Conservation (phyloP, 1,140 invertebrate species). For the Ganaspis sp. region DNA sequence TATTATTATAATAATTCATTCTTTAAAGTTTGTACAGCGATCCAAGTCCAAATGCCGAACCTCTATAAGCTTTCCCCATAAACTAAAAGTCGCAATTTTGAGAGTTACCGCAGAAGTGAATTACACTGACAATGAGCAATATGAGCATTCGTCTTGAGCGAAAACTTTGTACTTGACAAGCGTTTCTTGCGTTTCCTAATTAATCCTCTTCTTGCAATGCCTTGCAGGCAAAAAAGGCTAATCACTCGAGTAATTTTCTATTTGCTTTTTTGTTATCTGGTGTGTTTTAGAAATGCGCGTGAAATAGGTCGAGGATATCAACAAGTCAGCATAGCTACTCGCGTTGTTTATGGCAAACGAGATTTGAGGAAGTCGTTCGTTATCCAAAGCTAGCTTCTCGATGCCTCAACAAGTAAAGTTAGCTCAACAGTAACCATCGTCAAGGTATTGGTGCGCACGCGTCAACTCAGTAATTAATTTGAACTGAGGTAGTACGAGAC, state of each 20-base stretch:
- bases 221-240: not conserved
- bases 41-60: too few relatives aligned
- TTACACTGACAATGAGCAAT: not conserved
- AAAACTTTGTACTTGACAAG: not conserved
- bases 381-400: slow-evolving; percentile 48
- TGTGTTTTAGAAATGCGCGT: not conserved
- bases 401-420: slow-evolving; percentile 50
- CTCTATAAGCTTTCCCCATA: too few relatives aligned
- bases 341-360: not conserved
- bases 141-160: not conserved
- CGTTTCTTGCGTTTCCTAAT: not conserved
- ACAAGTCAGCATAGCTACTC: slow-evolving; percentile 19
- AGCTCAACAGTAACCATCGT: slow-evolving; percentile 52
- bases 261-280: too few relatives aligned
- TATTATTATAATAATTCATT: too few relatives aligned
- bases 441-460: slow-evolving; percentile 56
- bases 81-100: not conserved
- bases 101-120: not conserved
- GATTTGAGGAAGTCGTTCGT: slow-evolving; percentile 49
- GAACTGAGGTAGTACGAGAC: slow-evolving; percentile 52
- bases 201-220: not conserved
- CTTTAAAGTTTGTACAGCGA: too few relatives aligned
- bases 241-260: not conserved
- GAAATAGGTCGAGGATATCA: slow-evolving; percentile 10
- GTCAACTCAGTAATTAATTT: slow-evolving; percentile 60